Evolutionary conservation across 2,888 invertebrate species (phyloP).

Genomic region (Melikaiella ostensackeni): DNA sequence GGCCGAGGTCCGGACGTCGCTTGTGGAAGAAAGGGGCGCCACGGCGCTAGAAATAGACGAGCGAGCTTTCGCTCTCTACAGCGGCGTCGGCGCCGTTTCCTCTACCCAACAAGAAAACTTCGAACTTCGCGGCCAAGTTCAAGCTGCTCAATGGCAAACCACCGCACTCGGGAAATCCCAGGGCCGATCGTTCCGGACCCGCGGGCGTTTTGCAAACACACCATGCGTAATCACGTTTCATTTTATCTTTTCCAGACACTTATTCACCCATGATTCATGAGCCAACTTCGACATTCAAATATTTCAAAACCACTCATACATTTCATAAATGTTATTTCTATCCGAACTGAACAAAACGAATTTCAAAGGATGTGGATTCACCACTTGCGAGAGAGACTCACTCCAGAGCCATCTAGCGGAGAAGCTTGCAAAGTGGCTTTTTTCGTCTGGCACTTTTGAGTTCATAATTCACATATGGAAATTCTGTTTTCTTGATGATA

Average conservation of each 20-base stretch:
- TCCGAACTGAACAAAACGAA: too few species aligned
- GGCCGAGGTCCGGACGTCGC: constrained; percentile 57
- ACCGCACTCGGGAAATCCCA: constrained; percentile 26
- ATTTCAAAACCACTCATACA: background rate
- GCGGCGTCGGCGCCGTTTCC: constrained; percentile 57
- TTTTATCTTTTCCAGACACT: background rate
- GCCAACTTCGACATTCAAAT: background rate
- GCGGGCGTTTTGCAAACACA: constrained; percentile 12
- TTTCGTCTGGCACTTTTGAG: background rate
- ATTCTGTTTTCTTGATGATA: background rate
- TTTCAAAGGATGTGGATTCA: background rate
- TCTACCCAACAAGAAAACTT: constrained; percentile 71
- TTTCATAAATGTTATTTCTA: too few species aligned
- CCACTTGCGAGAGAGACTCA: background rate
- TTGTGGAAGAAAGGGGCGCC: constrained; percentile 66
- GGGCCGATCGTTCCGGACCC: constrained; percentile 19
- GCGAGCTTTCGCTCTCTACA: constrained; percentile 72
- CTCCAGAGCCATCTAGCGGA: background rate
- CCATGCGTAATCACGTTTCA: background rate
- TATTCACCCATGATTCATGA: background rate
- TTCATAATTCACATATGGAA: background rate
- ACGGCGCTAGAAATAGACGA: constrained; percentile 72
- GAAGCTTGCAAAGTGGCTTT: background rate
- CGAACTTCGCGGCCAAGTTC: constrained; percentile 75
- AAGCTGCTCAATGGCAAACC: constrained; percentile 62